phyloP scores from a whole-genome alignment of 2,888 invertebrate species.

The Drosophila nr. perissopoda region DNA sequence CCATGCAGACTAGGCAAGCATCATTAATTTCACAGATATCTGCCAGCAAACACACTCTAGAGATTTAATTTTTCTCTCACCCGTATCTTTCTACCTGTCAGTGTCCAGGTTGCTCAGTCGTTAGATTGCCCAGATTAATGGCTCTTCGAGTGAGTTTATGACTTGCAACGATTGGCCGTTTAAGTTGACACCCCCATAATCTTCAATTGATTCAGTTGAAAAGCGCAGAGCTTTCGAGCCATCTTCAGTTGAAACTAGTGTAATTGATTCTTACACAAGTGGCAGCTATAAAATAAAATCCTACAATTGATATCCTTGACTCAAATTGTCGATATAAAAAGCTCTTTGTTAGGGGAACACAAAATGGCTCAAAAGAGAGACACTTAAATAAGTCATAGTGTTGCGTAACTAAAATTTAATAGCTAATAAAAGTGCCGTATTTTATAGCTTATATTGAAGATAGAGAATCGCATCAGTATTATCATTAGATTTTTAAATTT shows the following conservation, averaged over 20 bases:
- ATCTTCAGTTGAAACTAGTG: background rate
- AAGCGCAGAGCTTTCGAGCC: constrained; percentile 3
- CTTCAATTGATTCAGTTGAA: constrained; percentile 11
- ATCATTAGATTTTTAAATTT: background rate
- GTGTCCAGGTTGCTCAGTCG: constrained; percentile 6
- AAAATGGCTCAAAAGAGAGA: background rate
- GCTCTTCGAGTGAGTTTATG: constrained; percentile 41
- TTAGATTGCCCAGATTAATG: constrained; percentile 56
- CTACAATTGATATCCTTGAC: background rate
- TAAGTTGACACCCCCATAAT: constrained; percentile 28
- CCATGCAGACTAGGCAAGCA: constrained; percentile 27
- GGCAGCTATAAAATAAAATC: constrained; percentile 26
- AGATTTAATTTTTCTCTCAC: background rate
- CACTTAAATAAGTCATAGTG: background rate
- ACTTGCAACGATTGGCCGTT: constrained; percentile 46
- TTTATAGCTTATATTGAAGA: background rate
- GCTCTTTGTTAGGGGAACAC: background rate
- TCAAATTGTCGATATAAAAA: background rate
- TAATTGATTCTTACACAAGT: constrained; percentile 23
- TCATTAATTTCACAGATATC: constrained; percentile 67
- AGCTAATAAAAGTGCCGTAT: background rate
- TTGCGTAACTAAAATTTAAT: background rate
- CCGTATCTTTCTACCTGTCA: constrained; percentile 17
- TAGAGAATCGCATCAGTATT: background rate
- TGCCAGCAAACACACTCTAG: constrained; percentile 36